Conservation (phyloP, 2,888 invertebrate species). For the Lymantria monacha region DNA sequence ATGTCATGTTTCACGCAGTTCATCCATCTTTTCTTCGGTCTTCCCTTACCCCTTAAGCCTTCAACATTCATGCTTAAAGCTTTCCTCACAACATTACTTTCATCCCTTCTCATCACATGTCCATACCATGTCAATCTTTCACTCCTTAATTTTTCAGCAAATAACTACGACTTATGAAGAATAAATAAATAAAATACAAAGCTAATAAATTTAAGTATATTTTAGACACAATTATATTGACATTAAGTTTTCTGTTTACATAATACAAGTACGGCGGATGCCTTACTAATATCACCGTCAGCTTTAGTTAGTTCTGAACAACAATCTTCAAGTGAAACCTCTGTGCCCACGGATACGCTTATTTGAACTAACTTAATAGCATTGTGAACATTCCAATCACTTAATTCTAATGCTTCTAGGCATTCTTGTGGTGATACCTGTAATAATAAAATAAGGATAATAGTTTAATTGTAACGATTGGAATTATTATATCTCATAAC, state of each 20-base stretch:
- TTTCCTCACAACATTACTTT: too few species aligned
- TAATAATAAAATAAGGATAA: not conserved
- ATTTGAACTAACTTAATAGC: conserved; percentile 92
- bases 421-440: conserved; percentile 89
- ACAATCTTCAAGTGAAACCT: conserved; percentile 56
- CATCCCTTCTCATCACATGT: too few species aligned
- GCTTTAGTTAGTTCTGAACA: conserved; percentile 81
- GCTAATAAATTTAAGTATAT: conserved; percentile 1
- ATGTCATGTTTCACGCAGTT: too few species aligned
- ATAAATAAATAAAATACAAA: too few species aligned
- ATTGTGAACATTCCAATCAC: conserved; percentile 93
- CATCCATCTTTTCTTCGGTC: too few species aligned
- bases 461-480: too few species aligned
- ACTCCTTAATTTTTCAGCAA: too few species aligned
- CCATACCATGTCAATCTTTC: too few species aligned
- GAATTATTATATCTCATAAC: too few species aligned
- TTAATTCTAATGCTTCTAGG: conserved; percentile 89
- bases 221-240: conserved; percentile 1
- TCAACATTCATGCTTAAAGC: too few species aligned
- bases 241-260: conserved; percentile 6
- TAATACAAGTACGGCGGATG: conserved; percentile 80
- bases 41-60: too few species aligned
- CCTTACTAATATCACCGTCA: conserved; percentile 86
- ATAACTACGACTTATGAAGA: too few species aligned
- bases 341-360: conserved; percentile 41